Evolutionary conservation across 2,888 invertebrate species (phyloP), one percentile per base, ranked within the genome.

Genomic region (Acanthacorydalis orientalis): DNA sequence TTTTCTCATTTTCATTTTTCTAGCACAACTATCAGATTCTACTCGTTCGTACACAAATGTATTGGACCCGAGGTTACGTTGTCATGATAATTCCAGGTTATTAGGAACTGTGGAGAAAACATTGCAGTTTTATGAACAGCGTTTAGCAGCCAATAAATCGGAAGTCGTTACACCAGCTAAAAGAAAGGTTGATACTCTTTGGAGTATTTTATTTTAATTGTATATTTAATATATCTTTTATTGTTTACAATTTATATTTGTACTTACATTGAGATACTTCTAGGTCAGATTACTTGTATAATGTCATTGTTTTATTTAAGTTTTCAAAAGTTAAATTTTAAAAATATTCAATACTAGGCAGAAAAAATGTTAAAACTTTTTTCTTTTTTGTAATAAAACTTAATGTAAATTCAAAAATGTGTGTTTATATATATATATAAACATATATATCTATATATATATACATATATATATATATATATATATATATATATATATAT

Each of bases 31-130:
- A 31, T 33, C 37, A 39, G 39, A 38, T 40, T 11, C 32, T 31
- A 38, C 31, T 31, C 11, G 10, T 11, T 34, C 43, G 8, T 14
- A 16, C 9, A 34, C 40, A 31, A 42, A 15, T 32, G 38, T 51
- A 35, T 37, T 53, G 31, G 54, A 54, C 39, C 53, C 54, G 8
- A 47, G 54, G 43, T 37, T 54, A 16, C 49, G 54, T 31, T 60
- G 61, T 48, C 51, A 58, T 9, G 62, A 59, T 50, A 63, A 62
- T 45, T 64, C 65, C 34, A 63, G 64, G 50, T 51, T 67, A 38
- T 61, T 67, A 4, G 67, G 67, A n/a, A 65, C 64, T 1, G 66
- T 67, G 2, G 67, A 67, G 53, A 66, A 67, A 51, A 64, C 66
- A 11, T 53, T 67, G 14, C 65, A 64, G 40, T 64, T 66, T 42